These are phyloP conservation scores for Chrysochloris asiatica DNA, from an alignment of 2,113 vertebrate species.

Conservation along the genomic window DNA sequence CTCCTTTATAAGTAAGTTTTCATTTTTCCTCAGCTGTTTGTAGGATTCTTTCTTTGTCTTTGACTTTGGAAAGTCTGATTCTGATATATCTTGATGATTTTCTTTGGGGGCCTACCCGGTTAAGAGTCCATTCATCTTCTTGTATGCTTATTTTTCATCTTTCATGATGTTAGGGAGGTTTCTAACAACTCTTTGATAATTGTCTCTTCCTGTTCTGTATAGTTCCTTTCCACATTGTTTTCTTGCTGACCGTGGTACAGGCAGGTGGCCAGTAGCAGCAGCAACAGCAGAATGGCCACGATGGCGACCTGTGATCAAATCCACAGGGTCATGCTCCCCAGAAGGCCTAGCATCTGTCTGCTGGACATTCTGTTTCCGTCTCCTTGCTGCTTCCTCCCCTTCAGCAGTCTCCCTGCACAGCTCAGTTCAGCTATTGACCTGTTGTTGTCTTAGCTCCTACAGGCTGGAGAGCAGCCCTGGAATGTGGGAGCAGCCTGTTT, in stretches of 20 bases:
- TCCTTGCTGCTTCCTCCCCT: conserved; percentile 13
- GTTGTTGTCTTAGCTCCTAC: background rate
- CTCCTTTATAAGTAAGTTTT: no score
- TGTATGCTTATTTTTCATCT: no score
- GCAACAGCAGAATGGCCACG: conserved; percentile 1
- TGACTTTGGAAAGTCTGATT: no score
- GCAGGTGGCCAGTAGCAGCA: conserved; percentile 67
- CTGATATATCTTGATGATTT: no score
- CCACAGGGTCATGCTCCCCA: conserved; percentile 16
- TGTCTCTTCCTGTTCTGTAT: no score
- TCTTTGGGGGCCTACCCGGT: no score
- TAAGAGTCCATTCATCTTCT: no score
- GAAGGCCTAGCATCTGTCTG: conserved; percentile 43
- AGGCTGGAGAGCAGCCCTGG: conserved; percentile 66
- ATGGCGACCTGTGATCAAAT: background rate
- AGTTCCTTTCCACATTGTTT: conserved; percentile 47
- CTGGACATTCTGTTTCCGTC: background rate
- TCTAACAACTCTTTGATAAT: no score
- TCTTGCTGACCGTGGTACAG: conserved; percentile 21
- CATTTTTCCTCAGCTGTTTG: no score
- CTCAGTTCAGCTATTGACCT: conserved; percentile 3
- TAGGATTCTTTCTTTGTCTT: no score
- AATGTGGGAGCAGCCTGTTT: conserved; percentile 64
- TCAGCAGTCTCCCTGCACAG: conserved; percentile 11
- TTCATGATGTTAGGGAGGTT: no score